Percentiles rank a stretch among this genome's conserved stretches.
Conservation (phyloP, 2,797 vertebrate species). For the Phyllotis vaccarum region DNA sequence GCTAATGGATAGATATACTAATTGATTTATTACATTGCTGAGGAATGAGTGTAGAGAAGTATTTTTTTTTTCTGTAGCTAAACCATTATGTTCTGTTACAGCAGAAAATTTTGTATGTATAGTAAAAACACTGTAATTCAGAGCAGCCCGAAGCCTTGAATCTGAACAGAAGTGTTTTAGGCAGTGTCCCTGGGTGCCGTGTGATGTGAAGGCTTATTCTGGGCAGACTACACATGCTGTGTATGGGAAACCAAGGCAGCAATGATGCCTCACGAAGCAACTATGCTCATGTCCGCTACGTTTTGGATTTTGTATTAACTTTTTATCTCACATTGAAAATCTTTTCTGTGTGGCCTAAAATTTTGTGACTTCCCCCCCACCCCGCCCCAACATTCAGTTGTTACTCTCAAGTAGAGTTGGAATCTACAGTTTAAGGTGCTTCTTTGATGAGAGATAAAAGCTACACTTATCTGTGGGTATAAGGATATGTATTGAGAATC, state of each 20-base stretch:
- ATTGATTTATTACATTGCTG: background rate
- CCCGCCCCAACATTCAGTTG: background rate
- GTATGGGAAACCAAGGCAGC: background rate
- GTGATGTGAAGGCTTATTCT: background rate
- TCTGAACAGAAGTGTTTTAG: background rate
- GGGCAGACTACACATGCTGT: background rate
- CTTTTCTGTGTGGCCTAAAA: background rate
- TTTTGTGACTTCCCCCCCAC: too few species aligned
- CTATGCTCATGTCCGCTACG: too few species aligned
- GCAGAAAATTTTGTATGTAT: background rate
- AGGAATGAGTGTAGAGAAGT: background rate
- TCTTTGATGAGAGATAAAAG: background rate
- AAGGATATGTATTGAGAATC: background rate
- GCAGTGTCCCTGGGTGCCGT: background rate
- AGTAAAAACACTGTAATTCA: background rate
- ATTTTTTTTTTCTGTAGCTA: background rate
- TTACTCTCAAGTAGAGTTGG: background rate
- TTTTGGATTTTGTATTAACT: background rate
- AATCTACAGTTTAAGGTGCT: too few species aligned
- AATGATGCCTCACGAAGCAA: background rate
- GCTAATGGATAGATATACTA: too few species aligned
- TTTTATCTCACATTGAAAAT: background rate
- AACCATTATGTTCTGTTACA: background rate
- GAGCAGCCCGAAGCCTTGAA: background rate
- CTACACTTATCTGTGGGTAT: background rate